A percentile compares a stretch with the other conserved stretches of the same genome.
phyloP scores from a whole-genome alignment of 2,888 invertebrate species.

The Orchesella flavescens region DNA sequence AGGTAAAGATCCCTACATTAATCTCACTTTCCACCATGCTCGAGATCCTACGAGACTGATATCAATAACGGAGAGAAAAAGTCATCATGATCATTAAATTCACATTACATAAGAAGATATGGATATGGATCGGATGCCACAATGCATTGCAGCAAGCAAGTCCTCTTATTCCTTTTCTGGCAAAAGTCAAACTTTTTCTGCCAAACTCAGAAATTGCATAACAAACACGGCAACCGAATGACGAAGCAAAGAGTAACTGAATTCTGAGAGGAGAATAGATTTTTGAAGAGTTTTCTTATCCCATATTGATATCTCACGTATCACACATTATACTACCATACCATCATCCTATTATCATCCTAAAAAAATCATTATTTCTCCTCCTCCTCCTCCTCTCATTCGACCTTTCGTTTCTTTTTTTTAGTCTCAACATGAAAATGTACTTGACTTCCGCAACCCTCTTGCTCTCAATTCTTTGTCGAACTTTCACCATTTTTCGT shows the following conservation, averaged over 20 bases:
- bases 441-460: not conserved
- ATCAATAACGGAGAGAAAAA: slow-evolving; percentile 28
- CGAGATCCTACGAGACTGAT: slow-evolving; percentile 3
- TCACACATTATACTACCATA: not conserved
- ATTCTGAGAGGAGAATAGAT: not conserved
- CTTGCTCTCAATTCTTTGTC: not conserved
- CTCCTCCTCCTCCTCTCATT: not conserved
- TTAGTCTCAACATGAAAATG: not conserved
- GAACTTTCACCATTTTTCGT: not conserved
- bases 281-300: slow-evolving; percentile 1
- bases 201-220: not conserved
- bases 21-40: not conserved
- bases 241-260: not conserved
- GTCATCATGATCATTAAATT: not conserved
- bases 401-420: not conserved
- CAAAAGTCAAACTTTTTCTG: slow-evolving; percentile 30
- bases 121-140: not conserved
- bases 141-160: not conserved
- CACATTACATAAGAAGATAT: not conserved
- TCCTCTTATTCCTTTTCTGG: not conserved
- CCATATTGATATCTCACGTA: not conserved
- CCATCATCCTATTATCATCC: slow-evolving; percentile 19
- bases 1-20: slow-evolving; percentile 10
- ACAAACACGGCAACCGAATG: not conserved
- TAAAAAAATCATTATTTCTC: not conserved